Evolutionary conservation across 2,888 invertebrate species (phyloP).

Genomic region (Acleris cristana): DNA sequence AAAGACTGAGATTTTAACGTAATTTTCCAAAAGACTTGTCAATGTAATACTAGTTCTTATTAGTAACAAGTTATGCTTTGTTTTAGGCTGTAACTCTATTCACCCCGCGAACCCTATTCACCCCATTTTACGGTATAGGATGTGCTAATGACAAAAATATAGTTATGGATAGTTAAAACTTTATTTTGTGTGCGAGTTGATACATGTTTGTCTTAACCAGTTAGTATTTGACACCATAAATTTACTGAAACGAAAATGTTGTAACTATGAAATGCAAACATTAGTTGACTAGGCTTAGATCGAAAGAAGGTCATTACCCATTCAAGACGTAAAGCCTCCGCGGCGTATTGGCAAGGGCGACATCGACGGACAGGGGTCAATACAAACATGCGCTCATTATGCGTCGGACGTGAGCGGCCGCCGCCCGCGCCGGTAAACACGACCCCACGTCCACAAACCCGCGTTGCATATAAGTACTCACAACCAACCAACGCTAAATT

Average conservation of each 20-base stretch:
- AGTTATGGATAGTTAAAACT: too few relatives aligned
- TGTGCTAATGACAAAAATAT: too few relatives aligned
- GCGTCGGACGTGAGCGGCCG: conserved; percentile 49
- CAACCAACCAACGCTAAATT: conserved; percentile 33
- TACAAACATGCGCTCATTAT: conserved; percentile 62
- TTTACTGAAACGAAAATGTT: neutral
- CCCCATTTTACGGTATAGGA: too few relatives aligned
- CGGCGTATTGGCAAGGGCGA: conserved; percentile 44
- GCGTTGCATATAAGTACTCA: conserved; percentile 20
- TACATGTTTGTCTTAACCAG: too few relatives aligned
- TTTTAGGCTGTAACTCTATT: too few relatives aligned
- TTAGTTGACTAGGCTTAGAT: neutral
- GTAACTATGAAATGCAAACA: neutral
- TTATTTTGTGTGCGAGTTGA: too few relatives aligned
- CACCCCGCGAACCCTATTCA: too few relatives aligned
- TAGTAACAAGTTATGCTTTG: too few relatives aligned
- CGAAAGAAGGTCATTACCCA: conserved; percentile 39
- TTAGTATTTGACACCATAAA: too few relatives aligned
- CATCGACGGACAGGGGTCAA: conserved; percentile 53
- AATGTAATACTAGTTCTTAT: too few relatives aligned
- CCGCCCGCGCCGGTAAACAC: conserved; percentile 44
- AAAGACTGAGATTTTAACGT: too few relatives aligned
- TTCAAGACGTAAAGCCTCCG: conserved; percentile 42
- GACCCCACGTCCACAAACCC: conserved; percentile 39
- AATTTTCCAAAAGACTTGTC: too few relatives aligned